A percentile compares a stretch with the other conserved stretches of the same genome.
Conservation (phyloP, 2,888 invertebrate genomes). For the Imbricaverruca yamaguchii region DNA sequence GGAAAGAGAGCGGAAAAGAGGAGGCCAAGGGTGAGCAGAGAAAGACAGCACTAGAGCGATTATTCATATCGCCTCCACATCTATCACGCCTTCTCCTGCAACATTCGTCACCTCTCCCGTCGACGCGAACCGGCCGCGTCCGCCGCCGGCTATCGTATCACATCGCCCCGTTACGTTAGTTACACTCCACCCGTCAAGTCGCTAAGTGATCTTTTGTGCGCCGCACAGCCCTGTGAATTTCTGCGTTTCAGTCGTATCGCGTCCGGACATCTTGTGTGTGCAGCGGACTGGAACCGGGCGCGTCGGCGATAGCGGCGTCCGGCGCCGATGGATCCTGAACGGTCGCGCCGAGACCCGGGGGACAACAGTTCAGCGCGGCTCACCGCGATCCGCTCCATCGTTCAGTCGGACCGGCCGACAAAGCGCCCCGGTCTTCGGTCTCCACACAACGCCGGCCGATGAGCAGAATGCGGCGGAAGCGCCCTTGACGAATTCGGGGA, state of each 20-base stretch:
- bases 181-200: background rate
- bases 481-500: no score
- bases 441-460: background rate
- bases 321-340: background rate
- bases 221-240: background rate
- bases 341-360: background rate
- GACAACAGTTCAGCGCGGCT: no score
- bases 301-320: background rate
- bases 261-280: background rate
- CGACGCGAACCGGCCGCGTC: background rate
- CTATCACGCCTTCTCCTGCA: background rate
- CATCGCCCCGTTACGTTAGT: background rate
- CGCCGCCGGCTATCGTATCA: background rate
- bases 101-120: background rate
- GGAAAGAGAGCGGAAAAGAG: background rate
- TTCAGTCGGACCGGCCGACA: background rate
- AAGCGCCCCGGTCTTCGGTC: background rate
- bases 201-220: slow-evolving; percentile 20
- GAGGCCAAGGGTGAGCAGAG: background rate
- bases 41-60: background rate
- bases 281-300: background rate
- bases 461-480: background rate
- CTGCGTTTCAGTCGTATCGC: background rate
- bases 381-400: no score
- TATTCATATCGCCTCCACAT: background rate